Conservation (phyloP, 2,113 vertebrate species). For the Hippotragus niger region DNA sequence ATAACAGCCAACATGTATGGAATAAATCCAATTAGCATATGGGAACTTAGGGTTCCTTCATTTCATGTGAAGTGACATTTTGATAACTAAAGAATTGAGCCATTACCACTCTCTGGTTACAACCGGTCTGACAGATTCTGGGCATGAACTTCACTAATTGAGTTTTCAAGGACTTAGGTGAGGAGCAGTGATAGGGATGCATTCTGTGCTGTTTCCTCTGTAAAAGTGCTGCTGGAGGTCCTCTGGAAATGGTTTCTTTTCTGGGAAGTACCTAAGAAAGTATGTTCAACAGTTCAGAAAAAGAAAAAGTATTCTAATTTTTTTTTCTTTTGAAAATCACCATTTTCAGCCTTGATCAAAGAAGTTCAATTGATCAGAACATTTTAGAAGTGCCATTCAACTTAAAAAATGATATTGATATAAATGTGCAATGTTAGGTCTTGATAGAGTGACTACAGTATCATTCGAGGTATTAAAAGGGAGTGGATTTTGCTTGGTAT, state of each 20-base stretch:
- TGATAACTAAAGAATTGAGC: slow-evolving; percentile 70
- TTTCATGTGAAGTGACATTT: slow-evolving; percentile 70
- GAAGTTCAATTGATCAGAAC: neutral
- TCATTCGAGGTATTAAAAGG: neutral
- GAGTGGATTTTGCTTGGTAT: neutral
- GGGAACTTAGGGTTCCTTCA: slow-evolving; percentile 60
- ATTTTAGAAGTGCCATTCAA: slow-evolving; percentile 8
- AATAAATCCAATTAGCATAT: slow-evolving; percentile 69
- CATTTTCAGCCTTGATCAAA: neutral
- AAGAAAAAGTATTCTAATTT: neutral
- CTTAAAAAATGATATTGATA: neutral
- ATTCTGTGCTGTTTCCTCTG: neutral
- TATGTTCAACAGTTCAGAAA: neutral
- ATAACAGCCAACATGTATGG: slow-evolving; percentile 46
- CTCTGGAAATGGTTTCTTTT: neutral
- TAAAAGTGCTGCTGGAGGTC: neutral
- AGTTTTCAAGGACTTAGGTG: slow-evolving; percentile 62
- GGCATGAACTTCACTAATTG: slow-evolving; percentile 56
- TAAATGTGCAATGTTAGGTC: neutral
- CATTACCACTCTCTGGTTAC: slow-evolving; percentile 64
- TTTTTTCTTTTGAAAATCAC: slow-evolving; percentile 11
- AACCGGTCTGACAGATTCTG: slow-evolving; percentile 69
- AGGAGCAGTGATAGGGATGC: neutral
- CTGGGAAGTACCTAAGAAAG: neutral
- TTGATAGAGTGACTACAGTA: neutral